Percentiles rank a stretch among this genome's conserved stretches.
phyloP scores from a whole-genome alignment of 2,113 vertebrate genomes.

The Noctilio leporinus region DNA sequence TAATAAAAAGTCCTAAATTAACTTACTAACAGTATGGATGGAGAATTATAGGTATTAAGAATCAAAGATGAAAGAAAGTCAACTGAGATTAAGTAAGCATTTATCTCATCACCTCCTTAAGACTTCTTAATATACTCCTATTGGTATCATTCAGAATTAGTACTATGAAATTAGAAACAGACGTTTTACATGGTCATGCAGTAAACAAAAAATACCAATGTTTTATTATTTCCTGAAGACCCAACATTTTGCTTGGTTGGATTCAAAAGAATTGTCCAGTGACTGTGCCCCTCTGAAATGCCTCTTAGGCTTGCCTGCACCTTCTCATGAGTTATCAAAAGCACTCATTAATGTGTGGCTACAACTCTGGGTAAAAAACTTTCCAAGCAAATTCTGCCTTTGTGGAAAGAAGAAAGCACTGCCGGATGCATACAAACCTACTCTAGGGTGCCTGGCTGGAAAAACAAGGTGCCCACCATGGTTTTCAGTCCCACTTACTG shows the following conservation, averaged over 20 bases:
- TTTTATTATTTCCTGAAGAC: not conserved
- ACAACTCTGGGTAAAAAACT: not conserved
- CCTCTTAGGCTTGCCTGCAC: not conserved
- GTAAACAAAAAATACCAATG: not conserved
- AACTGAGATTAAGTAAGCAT: not conserved
- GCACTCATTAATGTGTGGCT: not conserved
- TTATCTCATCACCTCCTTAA: not conserved
- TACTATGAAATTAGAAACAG: not conserved
- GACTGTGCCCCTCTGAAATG: not conserved
- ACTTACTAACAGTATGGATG: not conserved
- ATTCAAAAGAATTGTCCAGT: not conserved
- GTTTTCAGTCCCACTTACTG: fast-evolving
- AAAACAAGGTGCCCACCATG: fast-evolving
- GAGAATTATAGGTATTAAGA: not conserved
- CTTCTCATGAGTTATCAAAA: not conserved
- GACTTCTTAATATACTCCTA: not conserved
- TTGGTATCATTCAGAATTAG: not conserved
- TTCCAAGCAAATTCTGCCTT: not conserved
- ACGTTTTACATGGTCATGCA: not conserved
- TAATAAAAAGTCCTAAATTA: not conserved
- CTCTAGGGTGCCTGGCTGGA: not conserved
- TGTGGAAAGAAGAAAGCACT: not conserved
- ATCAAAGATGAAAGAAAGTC: not conserved
- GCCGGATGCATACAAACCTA: not conserved
- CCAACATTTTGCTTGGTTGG: not conserved